phyloP scores from a whole-genome alignment of 1,140 invertebrate genomes.

The Oedothorax gibbosus region DNA sequence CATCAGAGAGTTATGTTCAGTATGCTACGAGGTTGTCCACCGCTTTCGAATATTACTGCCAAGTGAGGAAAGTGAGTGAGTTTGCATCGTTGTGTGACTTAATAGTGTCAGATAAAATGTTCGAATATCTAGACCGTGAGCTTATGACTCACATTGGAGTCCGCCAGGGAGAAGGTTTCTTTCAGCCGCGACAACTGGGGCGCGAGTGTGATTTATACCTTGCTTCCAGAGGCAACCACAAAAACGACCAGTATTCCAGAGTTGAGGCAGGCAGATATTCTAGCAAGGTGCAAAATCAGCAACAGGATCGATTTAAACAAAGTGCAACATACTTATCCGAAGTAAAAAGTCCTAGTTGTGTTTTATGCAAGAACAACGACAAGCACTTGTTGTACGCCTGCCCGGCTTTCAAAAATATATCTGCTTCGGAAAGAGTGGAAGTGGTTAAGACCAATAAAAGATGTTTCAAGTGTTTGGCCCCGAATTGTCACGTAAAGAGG shows the following conservation, averaged over 20 bases:
- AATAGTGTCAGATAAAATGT: slow-evolving; percentile 14
- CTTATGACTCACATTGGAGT: neutral
- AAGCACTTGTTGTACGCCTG: neutral
- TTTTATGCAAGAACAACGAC: neutral
- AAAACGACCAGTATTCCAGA: neutral
- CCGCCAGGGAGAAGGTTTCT: neutral
- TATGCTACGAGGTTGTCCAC: neutral
- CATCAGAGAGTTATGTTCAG: neutral
- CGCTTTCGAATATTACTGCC: slow-evolving; percentile 7
- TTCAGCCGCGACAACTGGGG: neutral
- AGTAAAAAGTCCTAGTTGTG: neutral
- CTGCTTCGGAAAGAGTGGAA: neutral
- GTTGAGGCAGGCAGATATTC: neutral
- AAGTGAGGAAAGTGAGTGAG: neutral
- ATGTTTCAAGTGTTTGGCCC: neutral
- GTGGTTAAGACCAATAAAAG: neutral
- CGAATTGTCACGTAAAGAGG: neutral
- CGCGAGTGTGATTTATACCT: neutral
- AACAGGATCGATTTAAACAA: neutral
- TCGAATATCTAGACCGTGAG: neutral
- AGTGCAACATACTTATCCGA: neutral
- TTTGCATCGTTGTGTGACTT: slow-evolving; percentile 14
- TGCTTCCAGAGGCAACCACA: neutral
- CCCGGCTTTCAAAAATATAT: neutral
- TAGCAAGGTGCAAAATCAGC: neutral